Conservation (phyloP, 1,140 invertebrate species). For the Leguminivora glycinivorella region DNA sequence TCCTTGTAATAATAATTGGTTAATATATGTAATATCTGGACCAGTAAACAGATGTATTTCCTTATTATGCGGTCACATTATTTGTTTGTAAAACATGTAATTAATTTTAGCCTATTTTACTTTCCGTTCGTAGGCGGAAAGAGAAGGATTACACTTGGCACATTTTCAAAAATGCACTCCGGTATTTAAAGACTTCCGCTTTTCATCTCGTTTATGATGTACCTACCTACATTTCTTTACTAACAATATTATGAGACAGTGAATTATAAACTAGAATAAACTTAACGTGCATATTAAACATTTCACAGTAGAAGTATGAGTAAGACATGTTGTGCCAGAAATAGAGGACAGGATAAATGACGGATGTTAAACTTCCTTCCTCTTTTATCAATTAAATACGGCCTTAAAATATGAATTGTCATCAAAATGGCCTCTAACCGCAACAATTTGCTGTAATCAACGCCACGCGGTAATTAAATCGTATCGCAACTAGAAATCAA, state of each 20-base stretch:
- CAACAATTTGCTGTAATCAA: background rate
- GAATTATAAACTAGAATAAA: too few species aligned
- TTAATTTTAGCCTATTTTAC: constrained; percentile 21
- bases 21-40: background rate
- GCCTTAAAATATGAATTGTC: background rate
- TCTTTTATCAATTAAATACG: background rate
- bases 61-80: constrained; percentile 1
- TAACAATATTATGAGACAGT: too few species aligned
- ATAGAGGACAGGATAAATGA: background rate
- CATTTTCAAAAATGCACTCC: constrained; percentile 12
- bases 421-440: background rate
- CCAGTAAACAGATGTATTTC: constrained; percentile 14
- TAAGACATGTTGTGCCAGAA: background rate
- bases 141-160: constrained; percentile 19
- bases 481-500: background rate
- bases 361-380: background rate
- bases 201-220: background rate
- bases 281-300: background rate
- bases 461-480: background rate
- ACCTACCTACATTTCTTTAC: background rate
- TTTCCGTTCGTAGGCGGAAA: background rate
- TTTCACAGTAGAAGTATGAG: background rate
- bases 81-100: background rate
- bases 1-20: background rate
- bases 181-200: constrained; percentile 16